A percentile compares a stretch with the other conserved stretches of the same genome.
Evolutionary conservation across 2,113 vertebrate genomes (phyloP).

Genomic region (Elgaria multicarinata): DNA sequence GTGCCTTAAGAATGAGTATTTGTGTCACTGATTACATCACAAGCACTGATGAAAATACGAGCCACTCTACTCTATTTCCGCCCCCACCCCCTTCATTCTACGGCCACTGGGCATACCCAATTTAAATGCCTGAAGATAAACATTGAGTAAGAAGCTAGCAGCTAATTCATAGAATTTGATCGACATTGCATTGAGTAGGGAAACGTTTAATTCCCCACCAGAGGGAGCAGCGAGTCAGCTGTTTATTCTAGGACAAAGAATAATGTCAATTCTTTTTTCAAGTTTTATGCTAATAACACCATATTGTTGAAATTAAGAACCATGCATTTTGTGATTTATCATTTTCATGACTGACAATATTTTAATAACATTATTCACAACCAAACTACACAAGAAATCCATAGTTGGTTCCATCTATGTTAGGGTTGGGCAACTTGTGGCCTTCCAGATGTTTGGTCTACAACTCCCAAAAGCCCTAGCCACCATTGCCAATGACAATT

Average conservation of each 20-base stretch:
- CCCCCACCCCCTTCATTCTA: neutral
- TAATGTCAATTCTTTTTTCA: neutral
- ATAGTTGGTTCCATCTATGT: neutral
- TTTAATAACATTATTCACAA: neutral
- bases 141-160: neutral
- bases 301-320: neutral
- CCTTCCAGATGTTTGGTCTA: too few species aligned
- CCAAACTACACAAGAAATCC: neutral
- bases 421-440: neutral
- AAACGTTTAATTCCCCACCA: neutral
- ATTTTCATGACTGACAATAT: neutral
- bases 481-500: too few species aligned
- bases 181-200: neutral
- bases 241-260: neutral
- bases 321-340: neutral
- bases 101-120: neutral
- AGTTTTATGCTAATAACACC: too few species aligned
- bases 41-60: neutral
- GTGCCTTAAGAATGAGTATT: neutral
- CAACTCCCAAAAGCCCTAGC: too few species aligned
- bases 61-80: neutral
- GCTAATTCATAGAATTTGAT: neutral
- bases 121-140: neutral
- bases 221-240: neutral
- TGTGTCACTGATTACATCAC: neutral